phyloP scores from a whole-genome alignment of 2,888 invertebrate genomes.

The Parnassius mnemosyne region DNA sequence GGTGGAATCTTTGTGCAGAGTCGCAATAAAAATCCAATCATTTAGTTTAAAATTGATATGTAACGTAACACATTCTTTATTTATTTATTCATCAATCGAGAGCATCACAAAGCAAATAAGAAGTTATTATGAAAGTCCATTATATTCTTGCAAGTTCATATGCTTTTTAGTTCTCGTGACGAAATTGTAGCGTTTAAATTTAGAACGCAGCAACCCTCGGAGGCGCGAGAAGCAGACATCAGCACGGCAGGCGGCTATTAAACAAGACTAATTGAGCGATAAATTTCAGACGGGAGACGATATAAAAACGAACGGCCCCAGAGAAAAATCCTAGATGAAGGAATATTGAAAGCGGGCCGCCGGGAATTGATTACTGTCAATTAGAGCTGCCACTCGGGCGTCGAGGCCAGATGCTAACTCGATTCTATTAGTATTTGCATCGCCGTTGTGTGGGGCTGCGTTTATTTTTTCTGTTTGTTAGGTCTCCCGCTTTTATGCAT shows the following conservation, averaged over 20 bases:
- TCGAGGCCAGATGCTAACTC: constrained; percentile 65
- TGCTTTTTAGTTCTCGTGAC: neutral
- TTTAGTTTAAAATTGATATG: too few relatives aligned
- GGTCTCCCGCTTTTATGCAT: constrained; percentile 20
- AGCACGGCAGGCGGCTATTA: constrained; percentile 80
- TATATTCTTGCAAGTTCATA: too few relatives aligned
- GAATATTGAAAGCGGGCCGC: constrained; percentile 77
- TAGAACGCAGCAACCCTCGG: constrained; percentile 56
- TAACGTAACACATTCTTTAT: too few relatives aligned
- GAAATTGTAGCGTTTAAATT: neutral
- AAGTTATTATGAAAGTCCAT: too few relatives aligned
- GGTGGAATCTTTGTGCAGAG: too few relatives aligned
- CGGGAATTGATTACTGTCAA: constrained; percentile 79
- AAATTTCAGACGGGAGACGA: constrained; percentile 77
- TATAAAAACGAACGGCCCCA: constrained; percentile 70
- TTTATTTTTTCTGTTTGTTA: constrained; percentile 18
- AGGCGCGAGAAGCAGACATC: constrained; percentile 77
- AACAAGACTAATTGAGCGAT: constrained; percentile 82
- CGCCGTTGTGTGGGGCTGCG: constrained; percentile 21
- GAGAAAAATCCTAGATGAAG: constrained; percentile 69
- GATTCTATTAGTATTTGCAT: constrained; percentile 47
- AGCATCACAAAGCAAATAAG: too few relatives aligned
- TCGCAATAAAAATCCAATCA: too few relatives aligned
- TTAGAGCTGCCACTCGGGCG: constrained; percentile 65
- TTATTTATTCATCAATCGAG: too few relatives aligned